These are phyloP conservation scores for Lophius piscatorius DNA, from an alignment of 2,113 vertebrate species.

Conservation along the genomic window DNA sequence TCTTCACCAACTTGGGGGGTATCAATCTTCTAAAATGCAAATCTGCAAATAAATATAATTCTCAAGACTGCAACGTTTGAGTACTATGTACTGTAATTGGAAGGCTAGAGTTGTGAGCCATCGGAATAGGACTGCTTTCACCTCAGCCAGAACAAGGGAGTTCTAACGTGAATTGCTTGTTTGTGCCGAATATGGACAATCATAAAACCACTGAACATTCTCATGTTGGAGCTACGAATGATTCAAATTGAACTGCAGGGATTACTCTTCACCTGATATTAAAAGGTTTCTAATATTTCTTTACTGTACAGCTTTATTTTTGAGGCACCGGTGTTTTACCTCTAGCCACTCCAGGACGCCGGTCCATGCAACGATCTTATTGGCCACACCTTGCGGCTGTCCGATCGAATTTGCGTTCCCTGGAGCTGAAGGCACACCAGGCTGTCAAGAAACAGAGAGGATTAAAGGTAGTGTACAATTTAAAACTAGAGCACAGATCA, in stretches of 20 bases:
- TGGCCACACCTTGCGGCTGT: conserved; percentile 82
- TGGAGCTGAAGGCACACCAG: conserved; percentile 63
- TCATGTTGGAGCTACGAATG: too few relatives aligned
- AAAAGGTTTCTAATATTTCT: neutral
- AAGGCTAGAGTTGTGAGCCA: too few relatives aligned
- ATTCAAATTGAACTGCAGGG: too few relatives aligned
- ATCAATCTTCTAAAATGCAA: too few relatives aligned
- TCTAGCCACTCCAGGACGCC: conserved; percentile 94
- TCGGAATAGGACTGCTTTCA: too few relatives aligned
- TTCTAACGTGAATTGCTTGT: too few relatives aligned
- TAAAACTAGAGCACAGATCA: neutral
- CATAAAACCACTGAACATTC: too few relatives aligned
- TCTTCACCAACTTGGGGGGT: too few relatives aligned
- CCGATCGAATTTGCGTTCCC: conserved; percentile 68
- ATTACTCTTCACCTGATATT: too few relatives aligned
- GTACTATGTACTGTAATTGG: too few relatives aligned
- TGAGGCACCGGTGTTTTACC: conserved; percentile 71
- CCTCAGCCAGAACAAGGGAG: neutral
- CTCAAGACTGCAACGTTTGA: neutral
- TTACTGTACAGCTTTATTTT: neutral
- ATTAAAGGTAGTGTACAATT: neutral
- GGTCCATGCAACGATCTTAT: conserved; percentile 90
- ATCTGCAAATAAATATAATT: neutral
- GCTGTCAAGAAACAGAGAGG: conserved; percentile 37
- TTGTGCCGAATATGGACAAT: too few relatives aligned